Base-by-base conservation (phyloP, 1,140 invertebrate genomes). In the Lepidurus arcticus region DNA sequence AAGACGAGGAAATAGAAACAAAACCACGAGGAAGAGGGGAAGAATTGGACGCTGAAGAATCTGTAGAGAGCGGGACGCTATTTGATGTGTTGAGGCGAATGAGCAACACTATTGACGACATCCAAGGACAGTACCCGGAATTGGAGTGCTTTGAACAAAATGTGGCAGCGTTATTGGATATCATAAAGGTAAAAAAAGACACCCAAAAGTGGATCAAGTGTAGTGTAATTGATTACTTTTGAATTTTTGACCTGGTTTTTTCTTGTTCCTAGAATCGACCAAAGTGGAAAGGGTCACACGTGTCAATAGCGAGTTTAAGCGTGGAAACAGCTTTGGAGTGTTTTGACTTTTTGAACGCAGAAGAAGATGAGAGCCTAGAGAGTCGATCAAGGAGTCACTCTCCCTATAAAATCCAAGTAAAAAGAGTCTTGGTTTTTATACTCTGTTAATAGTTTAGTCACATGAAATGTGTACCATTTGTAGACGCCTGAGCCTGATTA, bases 311-410 rank as follows among this genome's bases (percentile, higher is more conserved):
- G 75, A 87, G 86, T 81, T 83, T 87, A n/a, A 87, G 86, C 43
- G 86, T 88, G 80, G 87, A 88, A 82, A 86, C 83, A 80, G 88
- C 87, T n/a, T 82, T 88, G 11, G 87, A 85, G 79, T 87, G 86
- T 76, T 88, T 88, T 82, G 87, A 88, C 81, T 88, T 88, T 82
- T 84, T 88, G 11, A 86, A 88, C 80, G 85, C 85, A 21, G 85
- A 85, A 74, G 83, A 84, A 74, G 85, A 84, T 76, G 83, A 84
- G 78, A 78, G 81, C 77, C 74, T 75, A 74, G 47, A 79, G 78
- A 75, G 75, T 78, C 13, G 21, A 76, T 65, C 53, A 1, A 11
- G 42, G 13, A 43, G 13, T 76, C 53, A 42, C 34, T 43, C 74
- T 79, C 26, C 42, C 34, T 21, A 13, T 34, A 45, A 78, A 79